Evolutionary conservation across 1,140 invertebrate genomes (phyloP).

Genomic region (Colletes gigas): DNA sequence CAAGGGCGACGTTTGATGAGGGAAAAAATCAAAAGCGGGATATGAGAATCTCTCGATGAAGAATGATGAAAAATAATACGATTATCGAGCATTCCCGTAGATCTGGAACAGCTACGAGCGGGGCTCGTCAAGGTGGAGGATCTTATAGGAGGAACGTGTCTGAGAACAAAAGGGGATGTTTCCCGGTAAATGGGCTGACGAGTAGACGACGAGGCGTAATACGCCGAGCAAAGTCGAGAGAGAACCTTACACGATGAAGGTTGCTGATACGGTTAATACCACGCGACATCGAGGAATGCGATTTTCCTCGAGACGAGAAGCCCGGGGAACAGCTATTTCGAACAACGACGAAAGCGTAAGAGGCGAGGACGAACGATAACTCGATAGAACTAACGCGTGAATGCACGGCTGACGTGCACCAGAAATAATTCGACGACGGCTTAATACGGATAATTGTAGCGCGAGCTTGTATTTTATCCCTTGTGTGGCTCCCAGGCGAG

Average conservation of each 20-base stretch:
- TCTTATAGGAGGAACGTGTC: conserved; percentile 36
- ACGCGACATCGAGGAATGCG: conserved; percentile 47
- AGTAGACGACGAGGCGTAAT: conserved; percentile 36
- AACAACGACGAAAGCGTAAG: not conserved
- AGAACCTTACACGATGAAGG: conserved; percentile 26
- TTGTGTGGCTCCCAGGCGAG: no score
- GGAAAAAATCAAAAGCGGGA: conserved; percentile 6
- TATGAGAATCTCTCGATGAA: conserved; percentile 30
- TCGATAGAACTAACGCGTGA: conserved; percentile 43
- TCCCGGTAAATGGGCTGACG: conserved; percentile 44
- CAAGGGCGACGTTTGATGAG: not conserved
- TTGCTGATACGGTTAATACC: conserved; percentile 38
- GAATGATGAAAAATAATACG: conserved; percentile 43
- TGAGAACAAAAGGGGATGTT: conserved; percentile 47
- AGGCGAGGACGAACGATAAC: conserved; percentile 45
- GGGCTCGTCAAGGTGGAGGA: conserved; percentile 32
- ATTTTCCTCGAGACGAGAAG: conserved; percentile 44
- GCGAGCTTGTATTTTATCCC: conserved; percentile 16
- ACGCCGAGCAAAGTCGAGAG: conserved; percentile 41
- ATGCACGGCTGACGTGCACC: not conserved
- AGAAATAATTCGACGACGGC: conserved; percentile 46
- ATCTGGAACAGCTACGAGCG: conserved; percentile 22
- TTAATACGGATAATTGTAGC: conserved; percentile 43
- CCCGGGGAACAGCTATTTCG: conserved; percentile 23
- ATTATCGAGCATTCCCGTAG: conserved; percentile 36